Base-by-base conservation (phyloP, 2,888 invertebrate species). In the Itoplectis maculator region DNA sequence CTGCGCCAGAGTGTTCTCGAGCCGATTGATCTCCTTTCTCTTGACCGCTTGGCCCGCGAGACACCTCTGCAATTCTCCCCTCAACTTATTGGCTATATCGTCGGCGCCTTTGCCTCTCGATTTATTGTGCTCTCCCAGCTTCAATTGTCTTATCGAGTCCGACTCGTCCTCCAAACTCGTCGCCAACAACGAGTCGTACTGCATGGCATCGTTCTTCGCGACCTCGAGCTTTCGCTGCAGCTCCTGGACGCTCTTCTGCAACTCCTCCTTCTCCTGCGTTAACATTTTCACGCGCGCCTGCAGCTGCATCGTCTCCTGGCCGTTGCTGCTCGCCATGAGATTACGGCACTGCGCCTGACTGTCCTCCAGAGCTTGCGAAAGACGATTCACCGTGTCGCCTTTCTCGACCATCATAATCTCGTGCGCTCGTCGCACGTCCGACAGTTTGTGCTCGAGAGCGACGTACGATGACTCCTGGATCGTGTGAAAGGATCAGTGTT, bases 351-450 rank as follows among this genome's bases (percentile, higher is more conserved):
- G 93, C 7, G 91, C 86, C 85, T 96, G 96, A 0, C 95, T 94
- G 6, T 94, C 94, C 82, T 95, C 94, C 63, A 96, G 86, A 23
- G 95, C 95, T 23, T 93, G 92, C 0, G 94, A 95, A n/a, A 96
- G 87, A 59, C 94, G 93, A 90, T 95, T 95, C 79, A 96, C 95
- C 15, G 94, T 95, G 0, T 94, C 93, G 0, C 94, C 94, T 84
- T 95, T 96, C 54, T 96, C 95, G 63, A 95, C 93, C 56, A 96
- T 88, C 83, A 95, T 92, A 3, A 93, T 92, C 87, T 96, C 95
- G 70, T 95, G 95, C 18, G 94, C 94, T 83, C 94, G 93, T 66
- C 95, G 95, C 1, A 94, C 91, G 40, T 95, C 95, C 0, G 86
- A 84, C 37, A 91, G 86, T 82, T 91, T 90, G 49, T 90, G 86